Conservation (phyloP, 2,113 vertebrate species). For the Eurypyga helias region DNA sequence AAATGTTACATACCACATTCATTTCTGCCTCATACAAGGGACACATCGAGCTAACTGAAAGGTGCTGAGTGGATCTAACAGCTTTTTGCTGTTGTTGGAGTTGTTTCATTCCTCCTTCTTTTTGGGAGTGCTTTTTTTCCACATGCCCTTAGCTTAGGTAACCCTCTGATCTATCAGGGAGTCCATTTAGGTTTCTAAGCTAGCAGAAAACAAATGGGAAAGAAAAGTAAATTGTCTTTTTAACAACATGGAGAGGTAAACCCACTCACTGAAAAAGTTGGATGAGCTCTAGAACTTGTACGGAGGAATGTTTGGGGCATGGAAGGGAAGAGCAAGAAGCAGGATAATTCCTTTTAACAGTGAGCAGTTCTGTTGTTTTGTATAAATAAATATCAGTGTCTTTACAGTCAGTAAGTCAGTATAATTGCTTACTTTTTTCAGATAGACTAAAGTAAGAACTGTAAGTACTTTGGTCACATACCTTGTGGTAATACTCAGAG, state of each 20-base stretch:
- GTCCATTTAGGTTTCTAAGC: background rate
- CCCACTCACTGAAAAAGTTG: background rate
- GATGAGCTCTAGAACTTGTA: background rate
- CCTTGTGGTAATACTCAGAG: background rate
- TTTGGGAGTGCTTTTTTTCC: background rate
- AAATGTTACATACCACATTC: background rate
- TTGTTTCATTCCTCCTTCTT: background rate
- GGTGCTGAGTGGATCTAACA: background rate
- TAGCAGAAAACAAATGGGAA: background rate
- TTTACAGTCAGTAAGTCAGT: background rate
- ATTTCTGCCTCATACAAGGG: background rate
- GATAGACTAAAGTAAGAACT: background rate
- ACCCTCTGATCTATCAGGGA: background rate
- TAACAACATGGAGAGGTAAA: background rate
- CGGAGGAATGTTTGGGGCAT: background rate
- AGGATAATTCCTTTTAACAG: background rate
- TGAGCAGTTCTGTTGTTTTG: background rate
- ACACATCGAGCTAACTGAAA: background rate
- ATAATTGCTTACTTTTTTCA: background rate
- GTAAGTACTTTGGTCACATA: background rate
- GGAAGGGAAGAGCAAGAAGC: background rate
- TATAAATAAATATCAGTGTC: background rate
- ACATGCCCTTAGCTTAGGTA: background rate
- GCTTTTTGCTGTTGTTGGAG: background rate
- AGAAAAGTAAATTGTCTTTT: background rate